These are phyloP conservation scores for Megaustenia siamemsis DNA, from an alignment of 2,888 invertebrate genomes.

Conservation along the genomic window DNA sequence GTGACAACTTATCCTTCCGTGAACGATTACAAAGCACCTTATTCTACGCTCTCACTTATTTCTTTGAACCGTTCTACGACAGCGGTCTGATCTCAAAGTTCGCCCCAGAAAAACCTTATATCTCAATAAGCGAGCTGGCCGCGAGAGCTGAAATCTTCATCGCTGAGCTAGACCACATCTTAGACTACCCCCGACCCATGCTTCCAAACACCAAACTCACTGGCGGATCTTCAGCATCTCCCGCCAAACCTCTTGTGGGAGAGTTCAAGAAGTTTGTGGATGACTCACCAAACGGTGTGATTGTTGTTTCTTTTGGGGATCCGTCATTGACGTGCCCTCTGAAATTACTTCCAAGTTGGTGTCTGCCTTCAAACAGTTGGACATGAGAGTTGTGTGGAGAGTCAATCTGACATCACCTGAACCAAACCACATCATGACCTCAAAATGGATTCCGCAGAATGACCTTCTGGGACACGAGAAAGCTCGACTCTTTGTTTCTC, in stretches of 20 bases:
- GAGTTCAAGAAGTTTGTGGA: slow-evolving; percentile 56
- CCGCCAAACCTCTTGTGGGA: slow-evolving; percentile 57
- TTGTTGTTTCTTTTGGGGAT: slow-evolving; percentile 64
- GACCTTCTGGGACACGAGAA: slow-evolving; percentile 64
- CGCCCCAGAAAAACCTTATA: slow-evolving; percentile 57
- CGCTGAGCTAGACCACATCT: slow-evolving; percentile 59
- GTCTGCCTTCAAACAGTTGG: slow-evolving; percentile 45
- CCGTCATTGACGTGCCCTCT: slow-evolving; percentile 50
- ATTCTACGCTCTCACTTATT: background rate
- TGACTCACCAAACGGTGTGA: slow-evolving; percentile 54
- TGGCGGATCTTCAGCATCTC: slow-evolving; percentile 61
- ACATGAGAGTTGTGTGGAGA: slow-evolving; percentile 42
- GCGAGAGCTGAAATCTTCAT: slow-evolving; percentile 54
- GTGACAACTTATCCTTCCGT: slow-evolving; percentile 46
- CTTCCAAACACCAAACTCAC: slow-evolving; percentile 61
- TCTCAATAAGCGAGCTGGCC: slow-evolving; percentile 49
- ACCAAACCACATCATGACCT: slow-evolving; percentile 55
- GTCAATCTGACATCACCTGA: slow-evolving; percentile 52
- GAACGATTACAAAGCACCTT: slow-evolving; percentile 47
- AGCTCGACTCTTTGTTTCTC: slow-evolving; percentile 64
- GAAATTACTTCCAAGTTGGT: slow-evolving; percentile 51
- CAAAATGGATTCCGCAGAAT: slow-evolving; percentile 66
- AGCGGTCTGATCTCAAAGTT: slow-evolving; percentile 51
- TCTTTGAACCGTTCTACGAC: slow-evolving; percentile 51
- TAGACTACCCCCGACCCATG: slow-evolving; percentile 60